These are phyloP conservation scores for Lepidocolaptes lacrymiger DNA, from an alignment of 2,797 vertebrate species.

Conservation along the genomic window DNA sequence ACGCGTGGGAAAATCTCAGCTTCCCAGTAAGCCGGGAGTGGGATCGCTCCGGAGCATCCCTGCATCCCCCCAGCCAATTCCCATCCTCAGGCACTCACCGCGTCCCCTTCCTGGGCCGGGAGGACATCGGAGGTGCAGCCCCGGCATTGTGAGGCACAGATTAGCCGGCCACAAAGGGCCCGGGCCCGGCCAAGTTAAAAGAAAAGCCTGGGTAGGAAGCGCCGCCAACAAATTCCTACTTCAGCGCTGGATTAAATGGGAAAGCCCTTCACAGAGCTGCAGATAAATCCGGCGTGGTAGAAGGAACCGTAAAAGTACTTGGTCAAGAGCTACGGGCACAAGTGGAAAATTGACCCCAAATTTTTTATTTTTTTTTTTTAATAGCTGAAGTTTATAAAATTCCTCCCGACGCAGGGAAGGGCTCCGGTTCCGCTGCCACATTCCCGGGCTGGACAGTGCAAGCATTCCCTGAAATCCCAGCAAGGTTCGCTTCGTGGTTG, in stretches of 20 bases:
- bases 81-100: neutral
- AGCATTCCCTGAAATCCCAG: neutral
- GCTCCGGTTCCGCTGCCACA: neutral
- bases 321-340: constrained; percentile 74
- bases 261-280: constrained; percentile 76
- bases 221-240: constrained; percentile 75
- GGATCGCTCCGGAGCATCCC: neutral
- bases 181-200: constrained; percentile 62
- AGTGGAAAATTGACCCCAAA: constrained; percentile 78
- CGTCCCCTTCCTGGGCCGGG: neutral
- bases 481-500: neutral
- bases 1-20: neutral
- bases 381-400: constrained; percentile 75
- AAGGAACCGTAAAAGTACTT: constrained; percentile 75
- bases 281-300: constrained; percentile 77
- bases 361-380: constrained; percentile 70
- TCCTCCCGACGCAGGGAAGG: neutral
- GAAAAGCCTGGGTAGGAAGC: constrained; percentile 67
- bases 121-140: constrained; percentile 3
- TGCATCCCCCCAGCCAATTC: neutral
- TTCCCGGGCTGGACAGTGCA: neutral
- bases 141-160: constrained; percentile 11
- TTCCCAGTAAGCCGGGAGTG: neutral
- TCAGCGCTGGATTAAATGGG: constrained; percentile 73
- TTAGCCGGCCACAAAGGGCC: constrained; percentile 55